Conservation (phyloP, 2,797 vertebrate genomes). For the Pithecia hirsuta region DNA sequence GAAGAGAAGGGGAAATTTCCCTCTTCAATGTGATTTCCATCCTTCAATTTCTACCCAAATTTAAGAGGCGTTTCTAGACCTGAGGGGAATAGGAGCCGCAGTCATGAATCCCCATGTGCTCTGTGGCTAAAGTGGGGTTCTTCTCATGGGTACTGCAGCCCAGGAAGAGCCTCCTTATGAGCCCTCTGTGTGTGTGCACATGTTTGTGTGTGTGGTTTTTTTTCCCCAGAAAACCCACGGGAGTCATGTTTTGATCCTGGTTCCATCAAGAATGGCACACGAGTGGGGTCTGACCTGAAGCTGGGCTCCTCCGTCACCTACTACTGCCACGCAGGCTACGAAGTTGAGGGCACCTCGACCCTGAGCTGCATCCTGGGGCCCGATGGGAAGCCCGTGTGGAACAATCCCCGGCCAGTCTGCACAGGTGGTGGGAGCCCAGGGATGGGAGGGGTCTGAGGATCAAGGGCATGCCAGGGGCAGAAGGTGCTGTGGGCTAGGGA, state of each 20-base stretch:
- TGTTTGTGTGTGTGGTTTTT: neutral
- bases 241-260: constrained; percentile 99
- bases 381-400: constrained; percentile 96
- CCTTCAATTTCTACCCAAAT: neutral
- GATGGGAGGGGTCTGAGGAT: accelerated
- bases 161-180: neutral
- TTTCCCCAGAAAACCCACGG: constrained; percentile 92
- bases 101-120: neutral
- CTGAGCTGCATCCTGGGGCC: constrained; percentile 95
- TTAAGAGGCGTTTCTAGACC: neutral
- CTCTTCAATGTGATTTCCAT: neutral
- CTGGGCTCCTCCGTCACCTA: constrained; percentile 94
- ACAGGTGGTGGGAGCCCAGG: constrained; percentile 86
- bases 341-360: constrained; percentile 92
- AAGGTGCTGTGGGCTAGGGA: neutral
- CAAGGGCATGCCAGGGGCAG: too few species aligned
- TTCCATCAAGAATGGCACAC: constrained; percentile 92
- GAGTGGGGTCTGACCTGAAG: constrained; percentile 94
- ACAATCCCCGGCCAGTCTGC: constrained; percentile 94
- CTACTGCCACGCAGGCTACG: constrained; percentile 96
- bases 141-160: neutral
- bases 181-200: neutral
- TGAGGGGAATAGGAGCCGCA: neutral
- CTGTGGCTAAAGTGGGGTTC: neutral
- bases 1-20: neutral